Evolutionary conservation across 2,113 vertebrate genomes (phyloP), one percentile per base, ranked within the genome.

Genomic region (Nothocercus julius): DNA sequence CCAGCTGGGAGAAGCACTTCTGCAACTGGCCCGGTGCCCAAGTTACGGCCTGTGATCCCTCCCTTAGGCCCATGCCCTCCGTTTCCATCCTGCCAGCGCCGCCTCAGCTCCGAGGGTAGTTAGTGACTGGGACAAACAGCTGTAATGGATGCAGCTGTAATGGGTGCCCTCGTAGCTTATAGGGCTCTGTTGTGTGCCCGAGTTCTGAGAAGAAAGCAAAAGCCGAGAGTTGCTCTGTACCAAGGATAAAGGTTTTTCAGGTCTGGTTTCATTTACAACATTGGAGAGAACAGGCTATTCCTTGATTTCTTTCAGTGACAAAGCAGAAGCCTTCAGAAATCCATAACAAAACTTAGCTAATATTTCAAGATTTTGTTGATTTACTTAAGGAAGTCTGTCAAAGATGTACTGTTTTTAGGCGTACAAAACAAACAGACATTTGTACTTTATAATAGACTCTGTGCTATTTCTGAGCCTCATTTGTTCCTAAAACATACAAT

Each of bases 161-260:
- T n/a, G n/a, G n/a, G n/a, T n/a, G n/a, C n/a, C n/a, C 4, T 21
- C 0, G 0, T 25, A 64, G 38, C 63, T 61, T n/a, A 9, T 38
- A 79, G 36, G 28, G 64, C 21, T 70, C 42, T 45, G 4, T 20
- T 45, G 27, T 22, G 7, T n/a, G 73, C 25, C 68, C 17, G 3
- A 2, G 58, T 66, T 82, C 54, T 69, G 18, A 24, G 74, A 44
- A 53, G 42, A 47, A 79, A 69, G 14, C 28, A 62, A 62, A 59
- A 81, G 18, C 16, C 62, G 64, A 38, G 42, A 40, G 3, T 4
- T 1, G 24, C 72, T 20, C 13, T 36, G 7, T 59, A 24, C 49
- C 63, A 24, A 58, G 13, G 16, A 47, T 17, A 36, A 58, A 77
- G 9, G 9, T 68, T 45, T 63, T 66, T 30, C 66, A 68, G 34